Evolutionary conservation across 2,113 vertebrate species (phyloP), one percentile per base, ranked within the genome.

Genomic region (Oryzias curvinotus): DNA sequence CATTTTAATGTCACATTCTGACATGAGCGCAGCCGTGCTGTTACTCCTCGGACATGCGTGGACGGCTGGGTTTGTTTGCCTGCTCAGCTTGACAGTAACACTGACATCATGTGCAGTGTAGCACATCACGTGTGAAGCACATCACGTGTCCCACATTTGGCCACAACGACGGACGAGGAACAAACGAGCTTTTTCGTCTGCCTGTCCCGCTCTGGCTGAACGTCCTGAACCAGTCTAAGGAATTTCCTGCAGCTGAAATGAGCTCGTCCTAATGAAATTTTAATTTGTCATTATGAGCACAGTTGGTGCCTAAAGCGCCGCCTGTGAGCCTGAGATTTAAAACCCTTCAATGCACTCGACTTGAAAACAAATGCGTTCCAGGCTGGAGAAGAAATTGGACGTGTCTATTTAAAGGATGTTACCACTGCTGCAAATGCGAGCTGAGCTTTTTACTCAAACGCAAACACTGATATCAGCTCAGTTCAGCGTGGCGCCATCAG

Each of bases 211-310:
- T 70, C 70, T 49, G 58, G 30, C 61, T 73, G 58, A 74, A 68
- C 71, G 72, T 77, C 71, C 76, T 62, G 19, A 62, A 82, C 78
- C 65, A 70, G 81, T 86, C 84, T 57, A 63, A 75, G 73, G 78
- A 52, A 81, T 86, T 65, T 63, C 59, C 69, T 62, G 57, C 74
- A 49, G 63, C 77, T 62, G 55, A 77, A 86, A 87, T 87, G 62
- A 82, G 72, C 65, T 65, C 49, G 64, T 78, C 59, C 69, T 73
- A 75, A 86, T 89, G 64, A 83, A 80, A 73, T 62, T 80, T 87
- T 75, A 75, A 90, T 87, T 79, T 72, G 73, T 85, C 78, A 80
- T 82, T 78, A 84, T 58, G 65, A 73, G 82, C 65, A 62, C 51
- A 71, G 74, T 73, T 1, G 57, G 54, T 23, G 71, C 75, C 78